Evolutionary conservation across 92 coral and sea anemone species (phyloP), one percentile per base, ranked within the genome.

Genomic region (Parazoanthus darwini): DNA sequence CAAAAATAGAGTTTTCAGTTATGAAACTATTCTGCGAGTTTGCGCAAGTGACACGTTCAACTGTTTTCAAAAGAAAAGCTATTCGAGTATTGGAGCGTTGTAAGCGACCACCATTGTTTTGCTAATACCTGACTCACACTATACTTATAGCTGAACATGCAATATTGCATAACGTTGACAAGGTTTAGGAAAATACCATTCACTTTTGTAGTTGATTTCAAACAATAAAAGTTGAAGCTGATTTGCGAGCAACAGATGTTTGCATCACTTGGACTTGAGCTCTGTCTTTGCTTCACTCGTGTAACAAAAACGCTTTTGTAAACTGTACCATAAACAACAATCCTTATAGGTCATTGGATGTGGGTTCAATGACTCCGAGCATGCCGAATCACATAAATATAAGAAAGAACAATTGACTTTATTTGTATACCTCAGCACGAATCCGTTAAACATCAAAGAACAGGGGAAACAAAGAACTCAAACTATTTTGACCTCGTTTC

Each of bases 11-110:
- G 51, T 76, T 84, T 71, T 46, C 78, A 13, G 46, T 71, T 72
- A 43, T 36, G 87, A 68, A 84, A 84, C 71, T 84, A 84, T 84
- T 84, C 87, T 20, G 7, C 37, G 87, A 71, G 87, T 16, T 71
- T 84, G 87, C 87, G 87, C 87, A 84, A 84, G 78, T 71, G 78
- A 50, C 25, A 16, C 18, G 67, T 33, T 71, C 46, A 18, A 48
- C 71, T 84, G 87, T 84, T 84, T 80, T 84, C 42, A 48, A 72
- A 73, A 84, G 77, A 84, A 84, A 43, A 84, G 79, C 22, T 70
- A 67, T 68, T 83, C 43, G 54, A 42, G 39, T 16, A 63, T 84
- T 29, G 78, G 68, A 68, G 78, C 65, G 46, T 70, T 37, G 86
- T 65, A 67, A 65, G 48, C 58, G 86, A 44, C 77, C 77, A 46